phyloP scores from a whole-genome alignment of 1,140 invertebrate genomes.

The Zaprionus capensis region DNA sequence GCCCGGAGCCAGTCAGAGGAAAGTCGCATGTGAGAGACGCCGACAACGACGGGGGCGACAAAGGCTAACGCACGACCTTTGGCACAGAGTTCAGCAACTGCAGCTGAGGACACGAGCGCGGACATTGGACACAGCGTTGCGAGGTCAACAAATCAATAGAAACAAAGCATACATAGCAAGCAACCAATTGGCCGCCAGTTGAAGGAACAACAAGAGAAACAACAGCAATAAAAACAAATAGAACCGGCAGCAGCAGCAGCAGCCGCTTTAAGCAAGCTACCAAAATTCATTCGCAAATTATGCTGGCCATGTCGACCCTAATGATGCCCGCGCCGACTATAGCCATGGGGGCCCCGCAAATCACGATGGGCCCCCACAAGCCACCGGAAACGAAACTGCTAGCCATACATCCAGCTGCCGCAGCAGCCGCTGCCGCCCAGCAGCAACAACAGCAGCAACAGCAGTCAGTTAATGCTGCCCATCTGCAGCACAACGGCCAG shows the following conservation, averaged over 20 bases:
- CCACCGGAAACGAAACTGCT: constrained; percentile 84
- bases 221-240: constrained; percentile 2
- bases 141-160: constrained; percentile 72
- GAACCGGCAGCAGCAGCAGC: not conserved
- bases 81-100: constrained; percentile 72
- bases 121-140: constrained; percentile 23
- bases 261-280: constrained; percentile 30
- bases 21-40: constrained; percentile 43
- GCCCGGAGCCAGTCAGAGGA: constrained; percentile 58
- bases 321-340: constrained; percentile 84
- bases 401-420: constrained; percentile 83
- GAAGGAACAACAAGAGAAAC: constrained; percentile 26
- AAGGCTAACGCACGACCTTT: constrained; percentile 80
- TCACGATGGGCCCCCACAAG: constrained; percentile 83
- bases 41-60: constrained; percentile 45
- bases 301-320: constrained; percentile 84
- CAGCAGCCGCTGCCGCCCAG: constrained; percentile 71
- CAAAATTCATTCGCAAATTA: constrained; percentile 83
- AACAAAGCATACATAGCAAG: constrained; percentile 26
- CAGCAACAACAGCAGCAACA: constrained; percentile 75
- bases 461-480: constrained; percentile 64
- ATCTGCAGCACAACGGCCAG: constrained; percentile 80
- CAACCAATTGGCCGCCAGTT: constrained; percentile 38
- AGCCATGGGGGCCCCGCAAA: constrained; percentile 83
- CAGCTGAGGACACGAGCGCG: constrained; percentile 44